A percentile compares a stretch with the other conserved stretches of the same genome.
These are phyloP conservation scores for Axinella damicornis DNA, from an alignment of 37 sponge, comb jelly and placozoan genomes.

Conservation along the genomic window DNA sequence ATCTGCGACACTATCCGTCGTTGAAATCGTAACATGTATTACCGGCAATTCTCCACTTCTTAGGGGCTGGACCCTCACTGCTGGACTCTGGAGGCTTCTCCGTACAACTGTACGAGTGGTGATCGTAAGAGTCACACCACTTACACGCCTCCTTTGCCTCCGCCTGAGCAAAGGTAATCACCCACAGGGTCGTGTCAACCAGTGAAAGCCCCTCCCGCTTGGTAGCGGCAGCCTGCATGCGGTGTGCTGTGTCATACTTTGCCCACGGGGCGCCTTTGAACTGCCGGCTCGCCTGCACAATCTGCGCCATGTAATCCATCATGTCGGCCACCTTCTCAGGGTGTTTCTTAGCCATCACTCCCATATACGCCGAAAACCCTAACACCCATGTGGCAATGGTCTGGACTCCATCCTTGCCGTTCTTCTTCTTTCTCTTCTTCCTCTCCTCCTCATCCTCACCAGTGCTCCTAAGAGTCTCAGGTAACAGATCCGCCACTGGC, in stretches of 20 bases:
- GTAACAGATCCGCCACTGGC: no score
- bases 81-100: no score
- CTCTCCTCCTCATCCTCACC: background rate
- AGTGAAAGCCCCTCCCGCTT: constrained; percentile 40
- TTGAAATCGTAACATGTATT: no score
- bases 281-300: constrained; percentile 35
- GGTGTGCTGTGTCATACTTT: constrained; percentile 40
- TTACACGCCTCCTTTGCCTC: background rate
- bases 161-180: constrained; percentile 29
- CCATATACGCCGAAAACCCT: constrained; percentile 23
- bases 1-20: no score
- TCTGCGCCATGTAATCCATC: constrained; percentile 34
- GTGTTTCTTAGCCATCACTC: background rate
- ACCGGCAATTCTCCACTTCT: no score
- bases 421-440: constrained; percentile 6
- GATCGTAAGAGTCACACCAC: no score
- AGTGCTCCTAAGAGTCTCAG: background rate
- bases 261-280: constrained; percentile 50
- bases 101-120: no score
- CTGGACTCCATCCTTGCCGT: background rate
- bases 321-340: constrained; percentile 20
- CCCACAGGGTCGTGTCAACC: constrained; percentile 35
- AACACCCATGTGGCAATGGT: constrained; percentile 15
- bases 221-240: constrained; percentile 32
- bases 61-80: no score